Percentiles rank a stretch among this genome's conserved stretches.
Conservation (phyloP, 1,140 invertebrate genomes). For the Dendrolimus punctatus region DNA sequence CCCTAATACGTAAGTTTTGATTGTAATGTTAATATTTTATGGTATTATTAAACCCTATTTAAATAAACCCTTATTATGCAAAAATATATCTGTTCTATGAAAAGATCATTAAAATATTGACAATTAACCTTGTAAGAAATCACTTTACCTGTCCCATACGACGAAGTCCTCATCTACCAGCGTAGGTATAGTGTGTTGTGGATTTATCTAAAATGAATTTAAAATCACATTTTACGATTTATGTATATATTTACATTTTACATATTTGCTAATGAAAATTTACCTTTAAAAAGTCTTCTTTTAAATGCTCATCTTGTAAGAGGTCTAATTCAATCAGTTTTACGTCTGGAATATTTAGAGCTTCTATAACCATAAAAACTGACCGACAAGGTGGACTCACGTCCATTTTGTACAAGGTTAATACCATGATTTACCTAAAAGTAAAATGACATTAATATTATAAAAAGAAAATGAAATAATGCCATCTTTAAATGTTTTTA, state of each 20-base stretch:
- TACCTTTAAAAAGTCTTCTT: constrained; percentile 12
- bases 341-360: constrained; percentile 10
- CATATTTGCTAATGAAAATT: background rate
- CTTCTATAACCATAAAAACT: constrained; percentile 16
- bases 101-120: background rate
- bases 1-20: too few species aligned
- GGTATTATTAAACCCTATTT: too few species aligned
- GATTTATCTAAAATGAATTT: constrained; percentile 26
- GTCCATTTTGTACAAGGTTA: constrained; percentile 17
- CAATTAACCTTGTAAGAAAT: too few species aligned
- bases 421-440: constrained; percentile 8
- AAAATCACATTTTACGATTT: background rate
- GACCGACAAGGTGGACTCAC: constrained; percentile 15
- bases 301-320: constrained; percentile 11
- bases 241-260: background rate
- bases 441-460: background rate
- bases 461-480: too few species aligned
- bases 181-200: constrained; percentile 29
- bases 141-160: constrained; percentile 27
- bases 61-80: too few species aligned
- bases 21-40: too few species aligned
- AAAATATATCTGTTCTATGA: background rate
- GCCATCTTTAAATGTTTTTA: too few species aligned
- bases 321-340: constrained; percentile 11
- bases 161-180: constrained; percentile 26